A percentile compares a stretch with the other conserved stretches of the same genome.
Evolutionary conservation across 2,888 invertebrate species (phyloP).

Genomic region (Lobophora halterata): DNA sequence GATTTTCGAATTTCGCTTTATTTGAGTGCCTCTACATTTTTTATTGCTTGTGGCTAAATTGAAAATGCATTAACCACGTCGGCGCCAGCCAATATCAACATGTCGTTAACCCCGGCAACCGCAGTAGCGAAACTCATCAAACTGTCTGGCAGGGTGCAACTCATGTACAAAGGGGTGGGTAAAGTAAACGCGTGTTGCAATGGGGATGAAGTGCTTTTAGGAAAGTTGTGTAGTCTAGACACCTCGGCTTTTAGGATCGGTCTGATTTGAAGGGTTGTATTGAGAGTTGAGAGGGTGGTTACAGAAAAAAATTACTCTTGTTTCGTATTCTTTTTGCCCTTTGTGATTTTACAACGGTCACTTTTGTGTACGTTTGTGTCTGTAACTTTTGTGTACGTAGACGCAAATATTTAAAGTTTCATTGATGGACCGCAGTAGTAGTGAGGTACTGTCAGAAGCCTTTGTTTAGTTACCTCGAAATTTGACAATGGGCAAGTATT

Average conservation of each 20-base stretch:
- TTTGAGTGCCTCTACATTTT: not conserved
- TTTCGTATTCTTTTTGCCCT: too few relatives aligned
- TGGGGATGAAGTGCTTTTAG: constrained; percentile 26
- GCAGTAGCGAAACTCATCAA: constrained; percentile 40
- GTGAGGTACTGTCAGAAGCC: too few relatives aligned
- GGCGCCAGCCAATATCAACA: constrained; percentile 19
- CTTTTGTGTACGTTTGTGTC: too few relatives aligned
- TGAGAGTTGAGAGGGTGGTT: not conserved
- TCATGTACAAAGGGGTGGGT: constrained; percentile 18
- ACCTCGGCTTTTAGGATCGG: constrained; percentile 17
- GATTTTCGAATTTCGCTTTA: too few relatives aligned
- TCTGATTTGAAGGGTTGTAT: constrained; percentile 9
- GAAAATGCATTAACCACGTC: constrained; percentile 14
- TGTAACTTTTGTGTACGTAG: too few relatives aligned
- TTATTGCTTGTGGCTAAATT: constrained; percentile 5
- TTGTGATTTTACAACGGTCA: too few relatives aligned
- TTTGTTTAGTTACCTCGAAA: too few relatives aligned
- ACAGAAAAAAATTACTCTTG: too few relatives aligned
- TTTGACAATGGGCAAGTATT: too few relatives aligned
- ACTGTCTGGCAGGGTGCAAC: constrained; percentile 32
- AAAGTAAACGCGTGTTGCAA: constrained; percentile 22
- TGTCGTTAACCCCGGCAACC: constrained; percentile 27
- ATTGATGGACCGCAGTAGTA: too few relatives aligned
- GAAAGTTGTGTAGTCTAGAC: constrained; percentile 22
- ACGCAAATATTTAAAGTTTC: too few relatives aligned